phyloP scores from a whole-genome alignment of 2,797 vertebrate genomes.

The Semaprochilodus insignis region DNA sequence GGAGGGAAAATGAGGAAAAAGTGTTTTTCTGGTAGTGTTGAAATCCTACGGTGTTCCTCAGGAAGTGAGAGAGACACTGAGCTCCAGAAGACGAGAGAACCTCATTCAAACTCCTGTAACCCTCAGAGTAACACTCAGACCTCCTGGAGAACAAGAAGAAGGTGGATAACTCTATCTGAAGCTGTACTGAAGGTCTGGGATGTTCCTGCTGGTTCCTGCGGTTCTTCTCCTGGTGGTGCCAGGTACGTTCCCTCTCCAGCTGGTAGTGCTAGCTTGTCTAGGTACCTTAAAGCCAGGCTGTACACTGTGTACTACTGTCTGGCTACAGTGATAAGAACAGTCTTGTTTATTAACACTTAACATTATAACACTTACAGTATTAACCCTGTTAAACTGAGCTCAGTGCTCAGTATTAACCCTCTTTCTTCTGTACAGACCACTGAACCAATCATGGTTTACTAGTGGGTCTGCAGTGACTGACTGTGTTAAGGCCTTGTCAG shows the following conservation, averaged over 20 bases:
- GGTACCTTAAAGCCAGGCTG: too few species aligned
- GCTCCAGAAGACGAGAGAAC: background rate
- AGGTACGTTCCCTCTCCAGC: background rate
- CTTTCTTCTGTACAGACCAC: too few species aligned
- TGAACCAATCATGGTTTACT: too few species aligned
- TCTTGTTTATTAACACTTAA: too few species aligned
- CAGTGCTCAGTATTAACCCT: too few species aligned
- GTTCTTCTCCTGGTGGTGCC: slow-evolving; percentile 3
- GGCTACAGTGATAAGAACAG: too few species aligned
- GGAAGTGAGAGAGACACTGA: background rate
- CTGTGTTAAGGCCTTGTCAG: too few species aligned
- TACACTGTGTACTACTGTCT: too few species aligned
- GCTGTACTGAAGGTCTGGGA: background rate
- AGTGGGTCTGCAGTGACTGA: too few species aligned
- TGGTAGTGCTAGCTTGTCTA: too few species aligned
- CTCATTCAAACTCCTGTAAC: background rate
- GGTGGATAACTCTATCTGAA: background rate
- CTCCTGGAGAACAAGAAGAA: background rate
- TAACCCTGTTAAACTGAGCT: too few species aligned
- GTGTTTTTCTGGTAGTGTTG: slow-evolving; percentile 1
- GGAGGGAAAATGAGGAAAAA: slow-evolving; percentile 9
- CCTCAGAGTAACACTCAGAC: background rate
- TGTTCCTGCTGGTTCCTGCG: background rate
- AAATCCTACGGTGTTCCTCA: background rate
- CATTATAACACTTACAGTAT: too few species aligned